A percentile compares a stretch with the other conserved stretches of the same genome.
Conservation (phyloP, 2,888 invertebrate species). For the Lasioglossum villosulum region DNA sequence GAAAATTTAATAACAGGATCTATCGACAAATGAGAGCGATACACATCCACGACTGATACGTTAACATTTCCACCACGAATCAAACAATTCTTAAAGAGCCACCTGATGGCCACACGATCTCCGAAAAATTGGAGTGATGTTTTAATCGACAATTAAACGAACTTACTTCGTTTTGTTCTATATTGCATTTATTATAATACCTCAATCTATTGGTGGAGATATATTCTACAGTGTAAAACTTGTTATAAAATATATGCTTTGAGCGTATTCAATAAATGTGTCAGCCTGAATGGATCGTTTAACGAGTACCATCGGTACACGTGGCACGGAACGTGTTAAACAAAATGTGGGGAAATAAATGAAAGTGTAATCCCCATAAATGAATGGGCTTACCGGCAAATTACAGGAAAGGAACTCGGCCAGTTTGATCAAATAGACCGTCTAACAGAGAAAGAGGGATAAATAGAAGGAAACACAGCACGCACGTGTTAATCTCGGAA, state of each 20-base stretch:
- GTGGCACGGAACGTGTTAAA: not conserved
- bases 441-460: not conserved
- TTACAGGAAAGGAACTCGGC: not conserved
- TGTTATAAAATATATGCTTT: too few species aligned
- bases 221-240: too few species aligned
- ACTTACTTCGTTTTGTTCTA: too few species aligned
- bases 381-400: not conserved
- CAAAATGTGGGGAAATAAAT: not conserved
- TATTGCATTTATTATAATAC: too few species aligned
- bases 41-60: slow-evolving; percentile 12
- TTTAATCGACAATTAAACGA: too few species aligned
- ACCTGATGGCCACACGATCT: not conserved
- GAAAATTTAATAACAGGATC: slow-evolving; percentile 41
- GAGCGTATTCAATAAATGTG: too few species aligned
- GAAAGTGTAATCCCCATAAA: not conserved
- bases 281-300: too few species aligned
- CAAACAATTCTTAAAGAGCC: not conserved
- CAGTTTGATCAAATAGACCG: not conserved
- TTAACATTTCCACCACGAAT: not conserved
- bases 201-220: too few species aligned
- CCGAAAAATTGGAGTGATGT: not conserved
- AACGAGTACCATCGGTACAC: too few species aligned
- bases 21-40: slow-evolving; percentile 32
- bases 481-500: not conserved
- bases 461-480: not conserved